Percentiles rank a stretch among this genome's conserved stretches.
phyloP scores from a whole-genome alignment of 2,888 invertebrate genomes.

The Celastrina argiolus region DNA sequence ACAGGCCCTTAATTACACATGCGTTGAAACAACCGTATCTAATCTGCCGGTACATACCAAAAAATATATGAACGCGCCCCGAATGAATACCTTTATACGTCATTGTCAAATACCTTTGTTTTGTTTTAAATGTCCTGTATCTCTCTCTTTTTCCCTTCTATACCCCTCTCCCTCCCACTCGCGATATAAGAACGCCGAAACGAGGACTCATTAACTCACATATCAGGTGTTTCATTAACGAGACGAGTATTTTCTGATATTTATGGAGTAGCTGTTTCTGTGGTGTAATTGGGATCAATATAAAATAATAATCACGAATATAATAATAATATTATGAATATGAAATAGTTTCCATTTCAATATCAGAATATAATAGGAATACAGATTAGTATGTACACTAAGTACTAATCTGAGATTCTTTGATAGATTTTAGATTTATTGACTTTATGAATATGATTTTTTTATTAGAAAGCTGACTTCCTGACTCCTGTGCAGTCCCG shows the following conservation, averaged over 20 bases:
- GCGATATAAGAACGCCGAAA: not conserved
- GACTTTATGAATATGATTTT: no score
- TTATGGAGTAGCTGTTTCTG: not conserved
- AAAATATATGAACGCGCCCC: not conserved
- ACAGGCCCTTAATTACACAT: not conserved
- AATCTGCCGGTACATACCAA: not conserved
- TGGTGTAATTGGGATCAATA: not conserved
- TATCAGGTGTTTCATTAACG: not conserved
- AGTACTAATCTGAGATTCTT: no score
- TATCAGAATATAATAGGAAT: no score
- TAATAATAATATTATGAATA: no score
- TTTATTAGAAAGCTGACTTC: no score
- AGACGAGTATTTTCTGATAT: not conserved
- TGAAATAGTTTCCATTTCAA: no score
- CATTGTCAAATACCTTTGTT: slow-evolving; percentile 11
- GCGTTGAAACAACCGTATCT: not conserved
- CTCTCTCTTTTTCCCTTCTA: not conserved
- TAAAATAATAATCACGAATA: not conserved
- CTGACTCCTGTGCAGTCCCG: no score
- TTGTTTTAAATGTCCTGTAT: not conserved
- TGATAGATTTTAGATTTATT: no score
- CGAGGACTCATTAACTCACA: not conserved
- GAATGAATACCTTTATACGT: slow-evolving; percentile 6
- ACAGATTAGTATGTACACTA: no score
- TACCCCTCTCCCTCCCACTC: not conserved